Conservation (phyloP, 2,797 vertebrate genomes). For the Crenichthys baileyi region DNA sequence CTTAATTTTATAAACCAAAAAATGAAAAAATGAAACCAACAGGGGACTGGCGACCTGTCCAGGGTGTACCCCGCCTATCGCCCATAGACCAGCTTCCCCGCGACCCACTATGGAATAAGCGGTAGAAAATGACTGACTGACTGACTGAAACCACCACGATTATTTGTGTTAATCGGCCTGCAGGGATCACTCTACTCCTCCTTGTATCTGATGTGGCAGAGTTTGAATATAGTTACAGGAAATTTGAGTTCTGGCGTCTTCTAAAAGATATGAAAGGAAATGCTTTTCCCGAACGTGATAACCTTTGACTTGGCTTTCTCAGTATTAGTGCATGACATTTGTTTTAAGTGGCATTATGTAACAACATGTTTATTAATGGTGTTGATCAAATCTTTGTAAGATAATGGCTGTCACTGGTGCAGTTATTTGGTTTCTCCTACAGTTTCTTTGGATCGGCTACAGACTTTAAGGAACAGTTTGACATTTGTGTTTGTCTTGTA, state of each 20-base stretch:
- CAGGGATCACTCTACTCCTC: neutral
- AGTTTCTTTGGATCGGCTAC: neutral
- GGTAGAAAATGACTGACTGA: no score
- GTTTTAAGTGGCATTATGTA: neutral
- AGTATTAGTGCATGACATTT: neutral
- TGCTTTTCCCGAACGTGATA: neutral
- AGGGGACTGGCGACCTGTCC: no score
- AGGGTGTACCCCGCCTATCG: no score
- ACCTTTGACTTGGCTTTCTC: neutral
- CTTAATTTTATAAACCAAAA: neutral
- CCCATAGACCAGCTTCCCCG: no score
- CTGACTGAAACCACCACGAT: neutral
- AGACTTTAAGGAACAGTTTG: neutral
- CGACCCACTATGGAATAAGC: no score
- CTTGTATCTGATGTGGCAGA: neutral
- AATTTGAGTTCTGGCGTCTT: neutral
- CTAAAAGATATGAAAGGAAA: neutral
- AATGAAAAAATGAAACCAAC: no score
- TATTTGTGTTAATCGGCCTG: neutral
- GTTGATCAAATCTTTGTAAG: neutral
- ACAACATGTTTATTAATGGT: neutral
- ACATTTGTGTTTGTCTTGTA: neutral
- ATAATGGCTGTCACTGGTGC: neutral
- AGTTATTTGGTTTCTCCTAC: neutral
- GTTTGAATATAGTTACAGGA: neutral